Percentiles rank a stretch among this genome's conserved stretches.
These are phyloP conservation scores for Bombus superbus DNA, from an alignment of 1,140 invertebrate species.

Conservation along the genomic window DNA sequence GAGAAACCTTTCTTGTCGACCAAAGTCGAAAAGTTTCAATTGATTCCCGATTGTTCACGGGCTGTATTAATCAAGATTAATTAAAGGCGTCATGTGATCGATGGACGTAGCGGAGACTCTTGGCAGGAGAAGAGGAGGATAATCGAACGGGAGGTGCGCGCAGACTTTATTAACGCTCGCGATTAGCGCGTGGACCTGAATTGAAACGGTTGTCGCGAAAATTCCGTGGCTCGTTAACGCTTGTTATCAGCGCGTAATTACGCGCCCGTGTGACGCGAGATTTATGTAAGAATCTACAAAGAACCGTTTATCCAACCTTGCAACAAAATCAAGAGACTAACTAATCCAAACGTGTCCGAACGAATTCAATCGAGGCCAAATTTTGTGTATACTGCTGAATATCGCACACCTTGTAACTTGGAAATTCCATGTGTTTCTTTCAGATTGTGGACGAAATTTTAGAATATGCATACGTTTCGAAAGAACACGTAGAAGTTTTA, in stretches of 20 bases:
- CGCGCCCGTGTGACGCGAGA: not conserved
- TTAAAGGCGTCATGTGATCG: slow-evolving; percentile 14
- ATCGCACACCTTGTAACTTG: too few relatives aligned
- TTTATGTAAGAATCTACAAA: slow-evolving; percentile 32
- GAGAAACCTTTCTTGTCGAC: not conserved
- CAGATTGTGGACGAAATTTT: too few relatives aligned
- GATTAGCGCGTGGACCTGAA: slow-evolving; percentile 9
- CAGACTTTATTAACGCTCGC: slow-evolving; percentile 40
- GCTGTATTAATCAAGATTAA: slow-evolving; percentile 36
- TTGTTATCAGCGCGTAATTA: slow-evolving; percentile 27
- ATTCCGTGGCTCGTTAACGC: slow-evolving; percentile 26
- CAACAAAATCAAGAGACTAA: too few relatives aligned
- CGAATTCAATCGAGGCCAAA: not conserved
- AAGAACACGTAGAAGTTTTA: too few relatives aligned
- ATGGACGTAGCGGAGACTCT: slow-evolving; percentile 19
- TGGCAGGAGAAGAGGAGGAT: not conserved
- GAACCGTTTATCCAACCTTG: not conserved
- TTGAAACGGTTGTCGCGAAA: slow-evolving; percentile 24
- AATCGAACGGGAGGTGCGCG: slow-evolving; percentile 41
- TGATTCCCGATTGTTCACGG: slow-evolving; percentile 28
- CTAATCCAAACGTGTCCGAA: not conserved
- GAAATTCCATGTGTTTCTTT: too few relatives aligned
- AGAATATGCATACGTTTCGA: too few relatives aligned
- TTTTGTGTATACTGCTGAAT: not conserved
- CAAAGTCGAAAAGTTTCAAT: not conserved